Base-by-base conservation (phyloP, 2,113 vertebrate genomes). In the Oreotragus oreotragus region DNA sequence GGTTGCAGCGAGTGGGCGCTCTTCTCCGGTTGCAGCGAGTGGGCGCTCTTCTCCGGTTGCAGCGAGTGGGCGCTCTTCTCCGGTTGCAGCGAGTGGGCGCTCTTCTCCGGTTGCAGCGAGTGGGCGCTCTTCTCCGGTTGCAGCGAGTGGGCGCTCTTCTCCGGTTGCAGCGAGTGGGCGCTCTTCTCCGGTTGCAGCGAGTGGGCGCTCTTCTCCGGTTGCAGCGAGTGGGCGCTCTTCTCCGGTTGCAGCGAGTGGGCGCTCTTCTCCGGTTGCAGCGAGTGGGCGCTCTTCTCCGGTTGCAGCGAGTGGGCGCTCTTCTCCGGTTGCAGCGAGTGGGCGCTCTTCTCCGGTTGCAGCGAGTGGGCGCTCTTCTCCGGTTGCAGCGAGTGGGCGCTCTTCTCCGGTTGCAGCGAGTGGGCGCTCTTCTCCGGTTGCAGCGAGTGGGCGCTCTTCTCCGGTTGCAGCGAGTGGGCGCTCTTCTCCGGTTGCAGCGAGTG, bases 41-140 rank as follows among this genome's bases (percentile, higher is more conserved):
- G n/a, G n/a, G n/a, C n/a, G n/a, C n/a, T n/a, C n/a, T n/a, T n/a
- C n/a, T n/a, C n/a, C n/a, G n/a, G n/a, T n/a, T n/a, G n/a, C n/a
- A n/a, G n/a, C n/a, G n/a, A n/a, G n/a, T n/a, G n/a, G n/a, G n/a
- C n/a, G n/a, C n/a, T n/a, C n/a, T n/a, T n/a, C n/a, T n/a, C n/a
- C n/a, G n/a, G n/a, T n/a, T 23, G 66, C 53, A 0, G 7, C 0
- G 53, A 23, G 21, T 23, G 7, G 7, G 0, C n/a, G 36, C 66
- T 73, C 2, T 73, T 23, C 66, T 39, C 66, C 39, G 1, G 66
- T 12, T 39, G 66, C 55, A 10, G 8, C 4, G 21, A 0, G 21
- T 23, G 19, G 49, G 0, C 33, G 64, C 33, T 66, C 19, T n/a
- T n/a, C 33, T 66, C 62, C n/a, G 7, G 62, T n/a, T n/a, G 62